Evolutionary conservation across 1,140 invertebrate species (phyloP), one percentile per base, ranked within the genome.

Genomic region (Sycobia sp.): DNA sequence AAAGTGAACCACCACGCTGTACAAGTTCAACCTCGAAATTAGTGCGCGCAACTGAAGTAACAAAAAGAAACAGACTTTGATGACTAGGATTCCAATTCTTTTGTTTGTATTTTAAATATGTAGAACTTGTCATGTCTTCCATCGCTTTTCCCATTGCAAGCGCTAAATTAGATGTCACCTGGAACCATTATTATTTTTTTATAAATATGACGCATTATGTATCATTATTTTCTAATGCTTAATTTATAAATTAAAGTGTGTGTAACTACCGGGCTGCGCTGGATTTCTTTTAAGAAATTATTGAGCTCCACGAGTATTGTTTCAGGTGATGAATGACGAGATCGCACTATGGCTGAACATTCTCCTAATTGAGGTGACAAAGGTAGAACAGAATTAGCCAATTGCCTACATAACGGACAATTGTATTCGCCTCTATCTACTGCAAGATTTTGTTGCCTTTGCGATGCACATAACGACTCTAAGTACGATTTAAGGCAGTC

Each of bases 1-100:
- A 87, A 10, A 95, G 81, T 1, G 86, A 87, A n/a, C 92, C 93
- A 34, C 90, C 91, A 38, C 92, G 86, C 74, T 95, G 92, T 34
- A 94, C 88, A 38, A 97, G 83, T 82, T 97, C 95, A 51, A 96
- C 86, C 84, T 97, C 95, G 38, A 97, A 83, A 84, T 97, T 97
- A 25, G 93, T 96, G 67, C 95, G 86, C 18, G 94, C 93, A 39
- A 97, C 90, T 20, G 94, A 97, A 65, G 89, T 92, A 22, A 96
- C 90, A 81, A 96, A 96, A 36, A 95, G 85, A 71, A 95, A 90
- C 29, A 95, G 84, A 74, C 89, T 91, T 71, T 93, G 88, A 47
- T 86, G 86, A 71, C 87, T 87, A 56, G 88, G 85, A 25, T 81
- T 82, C 70, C 79, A 83, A 56, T 73, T 73, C 65, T 81, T 78